Percentiles rank a stretch among this genome's conserved stretches.
phyloP scores from a whole-genome alignment of 2,888 invertebrate genomes.

The Venustoraphidia nigricollis region DNA sequence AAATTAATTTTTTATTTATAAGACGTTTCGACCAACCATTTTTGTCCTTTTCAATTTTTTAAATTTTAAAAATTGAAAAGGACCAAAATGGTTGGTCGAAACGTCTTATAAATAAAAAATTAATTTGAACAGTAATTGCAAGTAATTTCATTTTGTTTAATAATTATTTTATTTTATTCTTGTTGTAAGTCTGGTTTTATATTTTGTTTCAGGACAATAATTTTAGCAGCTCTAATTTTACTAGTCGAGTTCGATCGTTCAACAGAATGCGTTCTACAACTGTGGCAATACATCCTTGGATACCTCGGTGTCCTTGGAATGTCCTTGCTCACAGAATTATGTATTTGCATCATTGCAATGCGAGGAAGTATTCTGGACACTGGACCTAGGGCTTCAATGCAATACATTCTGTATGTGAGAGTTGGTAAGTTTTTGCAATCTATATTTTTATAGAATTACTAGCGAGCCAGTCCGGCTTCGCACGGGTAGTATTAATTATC shows the following conservation, averaged over 20 bases:
- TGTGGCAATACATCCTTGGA: conserved; percentile 42
- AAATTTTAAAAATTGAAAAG: no score
- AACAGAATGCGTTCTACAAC: conserved; percentile 30
- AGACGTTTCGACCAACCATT: no score
- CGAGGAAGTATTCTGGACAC: conserved; percentile 67
- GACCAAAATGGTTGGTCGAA: no score
- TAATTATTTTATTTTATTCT: no score
- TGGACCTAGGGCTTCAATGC: conserved; percentile 56
- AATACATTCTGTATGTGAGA: conserved; percentile 63
- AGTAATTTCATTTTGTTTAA: no score
- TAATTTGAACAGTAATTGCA: no score
- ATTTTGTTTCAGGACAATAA: conserved; percentile 39
- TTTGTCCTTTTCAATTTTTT: no score
- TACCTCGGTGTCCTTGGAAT: conserved; percentile 41
- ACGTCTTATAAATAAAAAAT: no score
- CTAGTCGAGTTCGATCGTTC: conserved; percentile 38
- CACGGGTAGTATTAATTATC: no score
- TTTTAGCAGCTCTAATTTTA: conserved; percentile 38
- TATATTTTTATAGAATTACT: no score
- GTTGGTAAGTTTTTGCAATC: conserved; percentile 40
- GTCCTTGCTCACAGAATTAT: conserved; percentile 49
- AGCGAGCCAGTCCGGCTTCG: no score
- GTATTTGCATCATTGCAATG: conserved; percentile 58
- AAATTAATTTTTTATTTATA: no score
- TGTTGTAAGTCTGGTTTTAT: not conserved